Evolutionary conservation across 2,888 invertebrate genomes (phyloP), one percentile per base, ranked within the genome.

Genomic region (Lepidochitona cinerea): DNA sequence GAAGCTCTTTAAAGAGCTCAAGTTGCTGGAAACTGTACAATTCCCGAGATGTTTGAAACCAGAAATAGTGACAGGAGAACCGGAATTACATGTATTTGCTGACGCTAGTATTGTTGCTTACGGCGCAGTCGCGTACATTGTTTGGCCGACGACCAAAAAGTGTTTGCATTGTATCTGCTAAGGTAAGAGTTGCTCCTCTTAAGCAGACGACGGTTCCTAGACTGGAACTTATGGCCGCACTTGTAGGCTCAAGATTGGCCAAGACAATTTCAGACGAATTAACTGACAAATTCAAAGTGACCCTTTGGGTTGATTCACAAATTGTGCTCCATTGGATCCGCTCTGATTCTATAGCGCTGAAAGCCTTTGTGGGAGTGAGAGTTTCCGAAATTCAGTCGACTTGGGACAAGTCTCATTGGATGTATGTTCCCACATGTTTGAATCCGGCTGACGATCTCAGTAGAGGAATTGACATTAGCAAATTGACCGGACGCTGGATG

Each of bases 391-490:
- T 73, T 2, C 59, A 73, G 65, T 26, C 52, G 5, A 59, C 54
- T 1, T 69, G 68, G 59, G n/a, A 36, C 1, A n/a, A n/a, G 18
- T 18, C 37, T 2, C 12, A 0, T 6, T 73, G 37, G 37, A 54
- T 35, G 32, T 59, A 59, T 68, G 68, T 68, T 32, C 73, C 69
- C 7, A 73, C 73, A 1, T n/a, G 18, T 0, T 26, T 41, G 18
- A 73, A 73, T 29, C 73, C 69, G 32, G 73, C 73, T 3, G 73
- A 73, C 23, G 64, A 59, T 37, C n/a, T n/a, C n/a, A n/a, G n/a
- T n/a, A n/a, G n/a, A n/a, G n/a, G n/a, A n/a, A n/a, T n/a, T n/a
- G n/a, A n/a, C n/a, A n/a, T n/a, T n/a, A n/a, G n/a, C n/a, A n/a
- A n/a, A n/a, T n/a, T n/a, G n/a, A n/a, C n/a, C 1, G 53, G 36